Percentiles rank a stretch among this genome's conserved stretches.
phyloP scores from a whole-genome alignment of 2,797 vertebrate species.

The Glossophaga mutica region DNA sequence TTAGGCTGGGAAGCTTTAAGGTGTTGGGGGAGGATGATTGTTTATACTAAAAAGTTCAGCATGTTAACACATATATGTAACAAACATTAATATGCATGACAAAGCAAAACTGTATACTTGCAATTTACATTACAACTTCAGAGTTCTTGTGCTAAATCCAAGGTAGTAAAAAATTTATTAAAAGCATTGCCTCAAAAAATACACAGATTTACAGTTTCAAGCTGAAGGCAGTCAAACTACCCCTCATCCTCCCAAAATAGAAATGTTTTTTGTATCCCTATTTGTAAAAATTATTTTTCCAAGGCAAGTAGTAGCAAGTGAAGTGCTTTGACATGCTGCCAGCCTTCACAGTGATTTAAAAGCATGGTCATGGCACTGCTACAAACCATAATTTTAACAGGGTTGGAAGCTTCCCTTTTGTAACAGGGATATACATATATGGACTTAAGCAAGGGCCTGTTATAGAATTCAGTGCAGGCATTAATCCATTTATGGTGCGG shows the following conservation, averaged over 20 bases:
- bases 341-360: constrained; percentile 46
- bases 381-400: constrained; percentile 53
- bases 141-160: not conserved
- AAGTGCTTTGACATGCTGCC: not conserved
- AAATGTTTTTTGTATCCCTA: not conserved
- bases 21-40: not conserved
- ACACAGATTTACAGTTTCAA: not conserved
- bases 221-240: not conserved
- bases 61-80: not conserved
- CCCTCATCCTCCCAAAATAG: not conserved
- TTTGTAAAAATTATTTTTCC: constrained; percentile 49
- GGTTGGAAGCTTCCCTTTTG: constrained; percentile 27
- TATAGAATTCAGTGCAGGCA: constrained; percentile 33
- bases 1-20: not conserved
- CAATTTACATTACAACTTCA: not conserved
- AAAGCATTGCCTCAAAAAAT: constrained; percentile 8
- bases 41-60: not conserved
- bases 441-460: constrained; percentile 19
- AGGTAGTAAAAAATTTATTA: not conserved
- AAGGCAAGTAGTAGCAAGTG: constrained; percentile 27
- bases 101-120: not conserved
- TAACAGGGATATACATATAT: constrained; percentile 57
- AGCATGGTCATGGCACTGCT: not conserved
- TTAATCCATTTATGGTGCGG: constrained; percentile 54
- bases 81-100: not conserved